Evolutionary conservation across 64 coral and sea anemone genomes (phyloP).

Genomic region (Montipora sp.): DNA sequence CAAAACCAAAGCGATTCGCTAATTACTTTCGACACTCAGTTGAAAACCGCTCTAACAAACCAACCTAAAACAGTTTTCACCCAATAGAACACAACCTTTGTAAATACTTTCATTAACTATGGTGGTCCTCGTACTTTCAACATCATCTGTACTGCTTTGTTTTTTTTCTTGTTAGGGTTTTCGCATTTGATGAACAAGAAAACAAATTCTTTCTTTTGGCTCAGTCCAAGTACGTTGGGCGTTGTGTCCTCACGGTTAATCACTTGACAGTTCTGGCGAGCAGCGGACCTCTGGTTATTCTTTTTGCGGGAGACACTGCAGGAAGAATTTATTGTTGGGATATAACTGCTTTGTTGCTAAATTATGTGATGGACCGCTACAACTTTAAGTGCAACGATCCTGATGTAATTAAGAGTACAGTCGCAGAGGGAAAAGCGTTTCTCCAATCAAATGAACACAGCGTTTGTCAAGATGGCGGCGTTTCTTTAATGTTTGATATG

Average conservation of each 20-base stretch:
- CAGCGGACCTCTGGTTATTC: conserved; percentile 43
- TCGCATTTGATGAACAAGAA: conserved; percentile 28
- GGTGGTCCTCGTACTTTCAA: background rate
- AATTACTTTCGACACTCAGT: too few species aligned
- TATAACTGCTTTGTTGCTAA: conserved; percentile 57
- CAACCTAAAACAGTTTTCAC: too few species aligned
- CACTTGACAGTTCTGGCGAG: conserved; percentile 25
- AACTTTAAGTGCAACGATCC: background rate
- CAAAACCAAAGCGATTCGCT: too few species aligned
- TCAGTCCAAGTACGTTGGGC: conserved; percentile 76
- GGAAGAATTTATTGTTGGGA: conserved; percentile 89
- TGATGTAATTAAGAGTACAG: background rate
- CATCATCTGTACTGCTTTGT: background rate
- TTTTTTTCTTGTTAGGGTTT: conserved; percentile 31
- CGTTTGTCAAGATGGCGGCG: background rate
- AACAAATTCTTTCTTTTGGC: conserved; percentile 66
- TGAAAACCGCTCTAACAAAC: too few species aligned
- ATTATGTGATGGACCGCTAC: conserved; percentile 57
- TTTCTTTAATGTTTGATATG: background rate
- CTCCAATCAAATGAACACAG: conserved; percentile 3
- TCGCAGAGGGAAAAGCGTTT: background rate
- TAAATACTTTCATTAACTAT: too few species aligned
- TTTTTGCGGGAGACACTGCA: conserved; percentile 91
- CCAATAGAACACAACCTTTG: too few species aligned
- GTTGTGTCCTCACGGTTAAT: conserved; percentile 75